Evolutionary conservation across 2,797 vertebrate species (phyloP), one percentile per base, ranked within the genome.

Genomic region (Coreius guichenoti): DNA sequence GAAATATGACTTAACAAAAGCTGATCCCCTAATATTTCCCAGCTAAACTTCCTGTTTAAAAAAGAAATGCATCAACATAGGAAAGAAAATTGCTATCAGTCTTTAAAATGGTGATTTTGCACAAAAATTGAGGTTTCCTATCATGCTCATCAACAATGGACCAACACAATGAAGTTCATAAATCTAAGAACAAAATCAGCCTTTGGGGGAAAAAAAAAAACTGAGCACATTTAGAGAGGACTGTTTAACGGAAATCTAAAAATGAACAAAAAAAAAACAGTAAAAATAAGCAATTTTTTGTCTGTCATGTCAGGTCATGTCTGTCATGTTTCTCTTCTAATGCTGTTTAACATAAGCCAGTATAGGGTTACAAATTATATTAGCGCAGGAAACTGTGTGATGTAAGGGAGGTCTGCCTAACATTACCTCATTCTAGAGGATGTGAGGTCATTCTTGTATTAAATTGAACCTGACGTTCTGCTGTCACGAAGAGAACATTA

Each of bases 311-410:
- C 26, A 47, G 45, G 31, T 56, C 49, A 29, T 8, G 13, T 16
- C 47, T 76, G 77, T 63, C 45, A 81, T 7, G 16, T 67, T 67
- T 58, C 17, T 31, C 23, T 68, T 67, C 19, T 77, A 63, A 79
- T 63, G 23, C 23, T 5, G 11, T 67, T 67, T 76, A 76, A 76
- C 23, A 78, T 26, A 78, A 72, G 54, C 58, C 65, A 81, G 86
- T 49, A 69, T 73, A 61, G 45, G 19, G 33, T 82, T 77, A 47
- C 51, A 81, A 79, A 79, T 85, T 65, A 9, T 26, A 78, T 84
- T 68, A 87, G 19, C 4, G 9, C 56, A 74, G 17, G 43, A 87
- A 70, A 58, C n/a, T 49, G 49, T 80, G 45, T 72, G 43, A 49
- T 74, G 45, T 39, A 67, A 75, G 31, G 36, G 75, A 75, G 56